Evolutionary conservation across 2,797 vertebrate species (phyloP).

Genomic region (Myiothlypis coronata): DNA sequence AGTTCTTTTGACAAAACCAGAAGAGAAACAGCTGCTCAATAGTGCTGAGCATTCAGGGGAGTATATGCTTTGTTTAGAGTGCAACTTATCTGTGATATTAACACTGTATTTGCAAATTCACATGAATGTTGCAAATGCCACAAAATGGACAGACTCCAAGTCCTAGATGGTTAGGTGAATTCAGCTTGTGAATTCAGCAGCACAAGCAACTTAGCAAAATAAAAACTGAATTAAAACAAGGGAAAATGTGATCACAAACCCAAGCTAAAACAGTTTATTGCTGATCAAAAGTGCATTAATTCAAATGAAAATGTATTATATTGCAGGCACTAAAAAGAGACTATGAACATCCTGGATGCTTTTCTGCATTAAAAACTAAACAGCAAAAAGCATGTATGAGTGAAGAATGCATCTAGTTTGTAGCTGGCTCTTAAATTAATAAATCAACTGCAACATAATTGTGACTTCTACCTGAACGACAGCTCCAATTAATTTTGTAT

Average conservation of each 20-base stretch:
- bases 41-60: neutral
- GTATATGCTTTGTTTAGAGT: neutral
- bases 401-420: neutral
- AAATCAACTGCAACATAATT: constrained; percentile 55
- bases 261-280: neutral
- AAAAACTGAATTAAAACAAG: neutral
- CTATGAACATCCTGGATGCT: neutral
- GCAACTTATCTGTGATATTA: neutral
- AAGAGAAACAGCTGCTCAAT: neutral
- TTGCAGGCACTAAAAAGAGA: neutral
- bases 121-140: neutral
- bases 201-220: neutral
- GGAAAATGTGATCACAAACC: neutral
- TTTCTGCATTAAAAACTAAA: neutral
- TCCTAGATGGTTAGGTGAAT: neutral
- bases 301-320: neutral
- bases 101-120: neutral
- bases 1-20: neutral
- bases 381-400: neutral
- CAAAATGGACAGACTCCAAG: neutral
- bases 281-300: constrained; percentile 4
- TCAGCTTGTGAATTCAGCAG: neutral
- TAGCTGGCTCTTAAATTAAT: constrained; percentile 36
- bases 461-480: constrained; percentile 27
- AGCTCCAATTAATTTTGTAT: constrained; percentile 53